These are phyloP conservation scores for Strix uralensis DNA, from an alignment of 2,113 vertebrate species.

Conservation along the genomic window DNA sequence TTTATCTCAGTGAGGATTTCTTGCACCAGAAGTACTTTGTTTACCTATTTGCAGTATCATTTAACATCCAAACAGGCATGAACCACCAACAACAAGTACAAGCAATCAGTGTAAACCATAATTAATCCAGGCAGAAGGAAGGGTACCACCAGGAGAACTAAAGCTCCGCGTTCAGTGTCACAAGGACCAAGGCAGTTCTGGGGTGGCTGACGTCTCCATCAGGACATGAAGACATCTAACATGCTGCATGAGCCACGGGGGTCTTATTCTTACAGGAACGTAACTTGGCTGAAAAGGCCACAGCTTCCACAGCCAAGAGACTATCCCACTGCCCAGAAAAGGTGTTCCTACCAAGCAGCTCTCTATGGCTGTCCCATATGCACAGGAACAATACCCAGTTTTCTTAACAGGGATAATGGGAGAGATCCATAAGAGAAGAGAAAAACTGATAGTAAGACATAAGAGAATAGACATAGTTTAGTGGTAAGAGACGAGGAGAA, in stretches of 20 bases:
- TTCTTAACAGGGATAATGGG: not conserved
- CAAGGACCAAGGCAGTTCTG: not conserved
- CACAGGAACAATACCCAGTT: not conserved
- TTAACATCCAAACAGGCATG: not conserved
- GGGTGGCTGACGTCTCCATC: no score
- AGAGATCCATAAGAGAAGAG: not conserved
- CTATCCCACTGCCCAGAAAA: no score
- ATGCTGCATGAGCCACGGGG: rapidly evolving
- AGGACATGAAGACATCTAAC: not conserved
- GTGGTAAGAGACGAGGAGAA: not conserved
- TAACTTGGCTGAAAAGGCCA: not conserved
- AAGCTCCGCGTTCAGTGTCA: rapidly evolving
- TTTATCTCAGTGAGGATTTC: not conserved
- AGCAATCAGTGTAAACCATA: not conserved
- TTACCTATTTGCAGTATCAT: not conserved
- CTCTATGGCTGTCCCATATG: not conserved
- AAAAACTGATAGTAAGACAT: not conserved
- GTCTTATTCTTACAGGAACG: not conserved
- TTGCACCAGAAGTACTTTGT: not conserved
- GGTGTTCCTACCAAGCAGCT: not conserved
- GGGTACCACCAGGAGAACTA: not conserved
- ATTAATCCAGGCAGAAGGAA: not conserved
- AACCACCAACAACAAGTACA: not conserved
- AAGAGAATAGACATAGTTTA: not conserved
- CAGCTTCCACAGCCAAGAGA: not conserved